phyloP scores from a whole-genome alignment of 2,888 invertebrate genomes.

The Coronaproctus castanopsis region DNA sequence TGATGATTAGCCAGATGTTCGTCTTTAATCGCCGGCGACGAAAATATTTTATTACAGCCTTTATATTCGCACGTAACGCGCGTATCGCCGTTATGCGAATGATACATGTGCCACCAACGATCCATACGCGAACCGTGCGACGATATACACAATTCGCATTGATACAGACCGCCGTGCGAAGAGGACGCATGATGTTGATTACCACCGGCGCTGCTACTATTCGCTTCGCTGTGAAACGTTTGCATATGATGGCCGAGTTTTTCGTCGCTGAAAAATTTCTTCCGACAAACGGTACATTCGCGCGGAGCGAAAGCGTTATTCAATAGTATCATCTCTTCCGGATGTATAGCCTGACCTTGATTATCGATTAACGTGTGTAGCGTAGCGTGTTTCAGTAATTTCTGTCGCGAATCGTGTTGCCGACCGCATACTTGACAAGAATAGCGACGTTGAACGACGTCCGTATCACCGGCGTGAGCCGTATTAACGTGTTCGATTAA shows the following conservation, averaged over 20 bases:
- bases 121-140: slow-evolving; percentile 31
- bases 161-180: slow-evolving; percentile 13
- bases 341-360: slow-evolving; percentile 21
- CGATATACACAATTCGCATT: slow-evolving; percentile 30
- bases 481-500: slow-evolving; percentile 32
- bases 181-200: slow-evolving; percentile 6
- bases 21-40: slow-evolving; percentile 27
- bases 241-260: slow-evolving; percentile 30
- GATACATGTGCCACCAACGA: slow-evolving; percentile 31
- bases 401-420: slow-evolving; percentile 35
- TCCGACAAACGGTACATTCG: slow-evolving; percentile 28
- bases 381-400: slow-evolving; percentile 32
- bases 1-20: slow-evolving; percentile 29
- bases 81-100: slow-evolving; percentile 26
- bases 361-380: slow-evolving; percentile 32
- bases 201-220: slow-evolving; percentile 4
- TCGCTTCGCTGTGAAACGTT: slow-evolving; percentile 23
- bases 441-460: slow-evolving; percentile 22
- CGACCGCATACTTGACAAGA: slow-evolving; percentile 30
- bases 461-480: slow-evolving; percentile 25
- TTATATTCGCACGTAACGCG: slow-evolving; percentile 19
- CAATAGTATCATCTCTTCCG: slow-evolving; percentile 22
- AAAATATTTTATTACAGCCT: slow-evolving; percentile 26
- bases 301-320: slow-evolving; percentile 21
- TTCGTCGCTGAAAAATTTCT: slow-evolving; percentile 29